A percentile compares a stretch with the other conserved stretches of the same genome.
Evolutionary conservation across 2,888 invertebrate species (phyloP).

Genomic region (Notodonta ziczac): DNA sequence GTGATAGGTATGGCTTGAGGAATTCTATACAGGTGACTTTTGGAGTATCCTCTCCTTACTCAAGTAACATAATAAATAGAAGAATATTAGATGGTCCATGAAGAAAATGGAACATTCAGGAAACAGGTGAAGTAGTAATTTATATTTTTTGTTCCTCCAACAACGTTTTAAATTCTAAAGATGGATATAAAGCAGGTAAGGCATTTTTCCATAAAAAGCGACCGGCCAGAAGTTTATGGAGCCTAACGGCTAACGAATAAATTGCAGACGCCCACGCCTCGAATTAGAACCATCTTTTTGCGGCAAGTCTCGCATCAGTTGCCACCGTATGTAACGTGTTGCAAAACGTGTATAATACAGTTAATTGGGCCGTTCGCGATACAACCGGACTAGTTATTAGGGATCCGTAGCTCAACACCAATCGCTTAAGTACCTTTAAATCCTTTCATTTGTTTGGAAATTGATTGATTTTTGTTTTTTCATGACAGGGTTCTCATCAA

Average conservation of each 20-base stretch:
- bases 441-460: too few species aligned
- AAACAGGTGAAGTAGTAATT: too few species aligned
- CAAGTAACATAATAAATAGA: too few species aligned
- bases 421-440: background rate
- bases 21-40: too few species aligned
- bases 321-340: constrained; percentile 32
- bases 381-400: constrained; percentile 6
- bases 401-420: background rate
- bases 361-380: constrained; percentile 24
- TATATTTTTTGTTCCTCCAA: too few species aligned
- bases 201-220: background rate
- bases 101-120: too few species aligned
- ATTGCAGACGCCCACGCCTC: background rate
- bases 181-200: background rate
- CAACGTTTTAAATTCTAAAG: too few species aligned
- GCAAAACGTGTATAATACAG: constrained; percentile 37
- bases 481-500: background rate
- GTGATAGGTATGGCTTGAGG: too few species aligned
- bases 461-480: too few species aligned
- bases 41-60: too few species aligned
- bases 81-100: too few species aligned
- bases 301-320: constrained; percentile 21
- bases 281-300: constrained; percentile 23
- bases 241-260: background rate
- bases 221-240: background rate